phyloP scores from a whole-genome alignment of 2,113 vertebrate species.

The Macquaria ambigua region DNA sequence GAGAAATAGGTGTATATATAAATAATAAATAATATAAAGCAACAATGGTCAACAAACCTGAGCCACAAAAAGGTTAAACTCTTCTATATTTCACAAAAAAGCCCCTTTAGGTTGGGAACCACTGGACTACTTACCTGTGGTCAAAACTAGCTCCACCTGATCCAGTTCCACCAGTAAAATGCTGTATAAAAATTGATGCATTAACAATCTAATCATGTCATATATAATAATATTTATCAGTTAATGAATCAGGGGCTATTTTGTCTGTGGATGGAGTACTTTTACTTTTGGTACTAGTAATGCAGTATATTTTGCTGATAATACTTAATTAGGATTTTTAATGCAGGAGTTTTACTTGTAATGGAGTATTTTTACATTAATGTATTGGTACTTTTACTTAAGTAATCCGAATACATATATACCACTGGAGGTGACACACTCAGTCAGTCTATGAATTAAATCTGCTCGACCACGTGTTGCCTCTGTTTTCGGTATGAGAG shows the following conservation, averaged over 20 bases:
- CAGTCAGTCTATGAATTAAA: neutral
- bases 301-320: neutral
- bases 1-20: too few species aligned
- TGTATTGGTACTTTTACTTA: neutral
- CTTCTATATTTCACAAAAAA: too few species aligned
- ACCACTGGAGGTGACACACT: too few species aligned
- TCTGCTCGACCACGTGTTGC: constrained; percentile 27
- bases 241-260: too few species aligned
- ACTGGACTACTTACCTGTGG: neutral
- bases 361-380: neutral
- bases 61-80: too few species aligned
- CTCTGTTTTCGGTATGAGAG: neutral
- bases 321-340: neutral
- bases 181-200: neutral
- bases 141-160: neutral
- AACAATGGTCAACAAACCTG: too few species aligned
- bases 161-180: neutral
- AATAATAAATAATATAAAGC: too few species aligned
- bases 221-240: neutral
- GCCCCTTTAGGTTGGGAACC: neutral
- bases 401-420: neutral
- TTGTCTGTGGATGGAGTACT: neutral
- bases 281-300: neutral
- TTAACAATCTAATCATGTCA: neutral
- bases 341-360: neutral